phyloP scores from a whole-genome alignment of 2,113 vertebrate genomes.

The Gallinago media region DNA sequence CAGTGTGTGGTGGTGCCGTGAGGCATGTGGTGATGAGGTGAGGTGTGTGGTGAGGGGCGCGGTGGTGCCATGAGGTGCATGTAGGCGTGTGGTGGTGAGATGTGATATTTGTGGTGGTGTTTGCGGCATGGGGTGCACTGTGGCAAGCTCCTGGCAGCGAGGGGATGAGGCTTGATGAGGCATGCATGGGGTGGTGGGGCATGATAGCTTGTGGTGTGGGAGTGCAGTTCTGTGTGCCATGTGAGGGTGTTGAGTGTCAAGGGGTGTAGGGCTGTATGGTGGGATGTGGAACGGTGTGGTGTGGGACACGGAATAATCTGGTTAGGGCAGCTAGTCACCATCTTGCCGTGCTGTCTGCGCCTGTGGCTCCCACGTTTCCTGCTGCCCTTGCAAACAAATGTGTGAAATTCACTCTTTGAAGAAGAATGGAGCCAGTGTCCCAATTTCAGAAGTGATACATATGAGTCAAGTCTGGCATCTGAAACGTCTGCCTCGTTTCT shows the following conservation, averaged over 20 bases:
- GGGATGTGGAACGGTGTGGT: no score
- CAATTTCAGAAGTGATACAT: not conserved
- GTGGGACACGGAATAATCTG: fast-evolving
- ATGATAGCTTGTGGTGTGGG: not conserved
- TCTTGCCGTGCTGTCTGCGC: fast-evolving
- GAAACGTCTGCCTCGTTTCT: not conserved
- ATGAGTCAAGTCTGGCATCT: not conserved
- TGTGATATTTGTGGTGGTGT: not conserved
- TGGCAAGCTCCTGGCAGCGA: fast-evolving
- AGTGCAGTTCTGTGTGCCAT: fast-evolving
- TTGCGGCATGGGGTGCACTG: fast-evolving
- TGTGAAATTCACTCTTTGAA: not conserved
- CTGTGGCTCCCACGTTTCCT: not conserved
- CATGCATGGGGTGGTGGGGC: fast-evolving
- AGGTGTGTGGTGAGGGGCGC: not conserved
- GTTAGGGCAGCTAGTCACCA: not conserved
- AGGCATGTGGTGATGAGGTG: not conserved
- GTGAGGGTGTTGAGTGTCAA: no score
- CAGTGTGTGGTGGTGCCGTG: not conserved
- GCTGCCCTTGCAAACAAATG: not conserved
- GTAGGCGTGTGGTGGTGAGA: not conserved
- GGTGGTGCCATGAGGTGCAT: no score
- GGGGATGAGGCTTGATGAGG: fast-evolving
- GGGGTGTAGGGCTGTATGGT: fast-evolving
- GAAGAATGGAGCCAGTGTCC: not conserved